These are phyloP conservation scores for Urocynchramus pylzowi DNA, from an alignment of 2,113 vertebrate genomes.

Conservation along the genomic window DNA sequence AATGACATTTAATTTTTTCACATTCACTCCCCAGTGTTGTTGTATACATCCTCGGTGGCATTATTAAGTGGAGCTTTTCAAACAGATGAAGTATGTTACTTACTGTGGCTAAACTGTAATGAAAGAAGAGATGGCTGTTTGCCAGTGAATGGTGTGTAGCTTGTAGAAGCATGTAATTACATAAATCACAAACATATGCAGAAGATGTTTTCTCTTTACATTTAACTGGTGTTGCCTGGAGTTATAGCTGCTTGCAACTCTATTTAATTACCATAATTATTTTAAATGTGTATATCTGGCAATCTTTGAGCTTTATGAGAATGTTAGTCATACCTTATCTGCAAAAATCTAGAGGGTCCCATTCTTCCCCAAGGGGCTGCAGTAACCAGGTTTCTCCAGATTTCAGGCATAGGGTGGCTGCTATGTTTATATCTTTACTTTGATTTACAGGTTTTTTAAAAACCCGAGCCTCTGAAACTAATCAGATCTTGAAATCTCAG, in stretches of 20 bases:
- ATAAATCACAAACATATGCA: constrained; percentile 73
- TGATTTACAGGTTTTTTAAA: constrained; percentile 50
- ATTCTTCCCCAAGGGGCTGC: constrained; percentile 26
- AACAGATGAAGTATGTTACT: constrained; percentile 42
- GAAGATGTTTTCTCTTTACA: constrained; percentile 68
- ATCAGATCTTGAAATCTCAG: constrained; percentile 62
- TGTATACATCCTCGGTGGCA: constrained; percentile 1
- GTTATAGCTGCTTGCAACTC: constrained; percentile 66
- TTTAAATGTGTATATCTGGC: constrained; percentile 69
- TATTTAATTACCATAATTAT: constrained; percentile 73
- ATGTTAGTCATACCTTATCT: constrained; percentile 71
- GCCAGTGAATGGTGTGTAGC: constrained; percentile 62
- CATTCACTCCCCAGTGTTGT: neutral
- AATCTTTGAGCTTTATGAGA: constrained; percentile 69
- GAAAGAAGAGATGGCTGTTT: constrained; percentile 60
- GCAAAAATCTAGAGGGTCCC: constrained; percentile 60
- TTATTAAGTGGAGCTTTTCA: constrained; percentile 52
- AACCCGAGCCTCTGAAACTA: constrained; percentile 47
- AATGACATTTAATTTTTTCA: constrained; percentile 40
- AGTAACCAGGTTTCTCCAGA: constrained; percentile 45
- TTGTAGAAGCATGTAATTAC: constrained; percentile 68
- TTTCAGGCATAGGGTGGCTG: neutral
- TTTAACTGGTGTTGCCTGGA: constrained; percentile 64
- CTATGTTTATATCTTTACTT: constrained; percentile 53
- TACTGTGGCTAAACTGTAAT: constrained; percentile 37